Conservation (phyloP, 2,888 invertebrate species). For the Stenoptilia bipunctidactyla region DNA sequence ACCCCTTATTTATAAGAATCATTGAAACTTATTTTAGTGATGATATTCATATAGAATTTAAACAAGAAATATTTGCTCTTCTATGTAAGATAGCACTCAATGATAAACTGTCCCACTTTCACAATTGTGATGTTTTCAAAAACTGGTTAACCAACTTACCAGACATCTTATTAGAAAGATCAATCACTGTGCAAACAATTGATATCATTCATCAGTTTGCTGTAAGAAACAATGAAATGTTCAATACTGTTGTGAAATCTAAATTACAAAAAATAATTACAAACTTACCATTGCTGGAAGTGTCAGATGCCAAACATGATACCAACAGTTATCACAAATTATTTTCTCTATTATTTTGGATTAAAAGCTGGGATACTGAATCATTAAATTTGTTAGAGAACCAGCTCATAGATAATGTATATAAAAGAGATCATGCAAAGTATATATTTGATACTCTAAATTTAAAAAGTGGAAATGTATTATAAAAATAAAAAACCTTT, state of each 20-base stretch:
- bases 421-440: constrained; percentile 39
- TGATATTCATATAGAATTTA: constrained; percentile 28
- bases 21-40: constrained; percentile 45
- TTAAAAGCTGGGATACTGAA: constrained; percentile 49
- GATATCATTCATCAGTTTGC: constrained; percentile 71
- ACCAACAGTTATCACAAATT: constrained; percentile 59
- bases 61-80: constrained; percentile 47
- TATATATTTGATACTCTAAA: constrained; percentile 52
- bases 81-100: constrained; percentile 55
- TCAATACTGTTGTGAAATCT: constrained; percentile 56
- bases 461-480: constrained; percentile 33
- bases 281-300: constrained; percentile 44
- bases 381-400: constrained; percentile 48
- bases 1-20: constrained; percentile 44
- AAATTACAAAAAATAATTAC: constrained; percentile 52
- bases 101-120: constrained; percentile 45
- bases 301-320: constrained; percentile 44
- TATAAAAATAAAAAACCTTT: constrained; percentile 14
- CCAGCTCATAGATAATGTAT: constrained; percentile 39
- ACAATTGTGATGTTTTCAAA: constrained; percentile 44
- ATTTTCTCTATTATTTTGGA: constrained; percentile 67
- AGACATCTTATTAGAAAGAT: constrained; percentile 62
- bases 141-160: constrained; percentile 69
- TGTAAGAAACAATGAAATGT: constrained; percentile 59
- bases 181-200: constrained; percentile 61